A percentile compares a stretch with the other conserved stretches of the same genome.
These are phyloP conservation scores for Siphlonurus alternatus DNA, from an alignment of 2,888 invertebrate species.

Conservation along the genomic window DNA sequence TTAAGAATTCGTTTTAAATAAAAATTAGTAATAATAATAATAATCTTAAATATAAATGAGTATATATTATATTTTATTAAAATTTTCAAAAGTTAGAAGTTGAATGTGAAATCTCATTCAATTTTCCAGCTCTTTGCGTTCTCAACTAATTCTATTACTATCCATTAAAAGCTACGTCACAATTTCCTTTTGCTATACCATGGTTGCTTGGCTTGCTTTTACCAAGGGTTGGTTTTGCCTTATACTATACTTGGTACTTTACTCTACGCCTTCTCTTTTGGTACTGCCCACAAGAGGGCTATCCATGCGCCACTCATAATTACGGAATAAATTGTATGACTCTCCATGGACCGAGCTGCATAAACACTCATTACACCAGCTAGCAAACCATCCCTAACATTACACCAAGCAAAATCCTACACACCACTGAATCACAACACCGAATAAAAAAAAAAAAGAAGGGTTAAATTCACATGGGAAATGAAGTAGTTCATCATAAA, in stretches of 20 bases:
- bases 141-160: conserved; percentile 16
- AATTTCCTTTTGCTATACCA: neutral
- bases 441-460: no score
- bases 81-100: neutral
- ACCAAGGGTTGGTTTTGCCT: neutral
- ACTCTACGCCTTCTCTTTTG: neutral
- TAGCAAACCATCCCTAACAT: no score
- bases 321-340: conserved; percentile 9
- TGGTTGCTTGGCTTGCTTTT: neutral
- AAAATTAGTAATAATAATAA: no score
- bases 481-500: neutral
- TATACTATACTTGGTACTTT: neutral
- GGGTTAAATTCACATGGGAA: neutral
- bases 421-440: no score
- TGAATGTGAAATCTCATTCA: conserved; percentile 7
- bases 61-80: no score
- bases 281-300: neutral
- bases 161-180: conserved; percentile 14
- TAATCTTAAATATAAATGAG: no score
- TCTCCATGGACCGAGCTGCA: conserved; percentile 4
- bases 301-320: conserved; percentile 8
- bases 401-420: no score
- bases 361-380: conserved; percentile 1
- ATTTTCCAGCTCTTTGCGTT: conserved; percentile 9
- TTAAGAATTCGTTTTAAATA: no score